These are phyloP conservation scores for Podabrus alpinus DNA, from an alignment of 2,888 invertebrate species.

Conservation along the genomic window DNA sequence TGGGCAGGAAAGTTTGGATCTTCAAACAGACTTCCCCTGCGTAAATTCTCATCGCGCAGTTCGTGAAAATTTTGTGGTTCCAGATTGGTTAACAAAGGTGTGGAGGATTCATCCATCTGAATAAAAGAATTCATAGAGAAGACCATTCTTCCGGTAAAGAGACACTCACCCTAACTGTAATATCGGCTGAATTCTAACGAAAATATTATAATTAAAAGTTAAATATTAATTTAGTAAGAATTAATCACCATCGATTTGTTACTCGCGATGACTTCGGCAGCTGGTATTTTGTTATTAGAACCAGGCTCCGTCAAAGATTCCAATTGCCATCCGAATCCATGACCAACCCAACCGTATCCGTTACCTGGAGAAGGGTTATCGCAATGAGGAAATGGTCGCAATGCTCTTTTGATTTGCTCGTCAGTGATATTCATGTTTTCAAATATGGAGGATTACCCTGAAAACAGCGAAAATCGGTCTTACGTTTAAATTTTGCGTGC, in stretches of 20 bases:
- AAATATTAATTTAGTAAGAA: no score
- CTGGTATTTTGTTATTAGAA: not conserved
- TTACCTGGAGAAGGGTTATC: not conserved
- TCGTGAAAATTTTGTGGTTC: conserved; percentile 66
- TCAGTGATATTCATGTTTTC: not conserved
- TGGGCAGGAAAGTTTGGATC: conserved; percentile 90
- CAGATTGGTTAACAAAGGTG: conserved; percentile 63
- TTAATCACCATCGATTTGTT: rapidly evolving
- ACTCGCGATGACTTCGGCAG: not conserved
- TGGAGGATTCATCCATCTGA: conserved; percentile 81
- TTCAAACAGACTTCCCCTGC: conserved; percentile 81
- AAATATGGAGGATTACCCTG: no score
- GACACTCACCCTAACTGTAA: no score
- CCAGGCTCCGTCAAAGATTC: not conserved
- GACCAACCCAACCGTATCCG: not conserved
- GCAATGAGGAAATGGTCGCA: not conserved
- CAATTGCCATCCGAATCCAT: not conserved
- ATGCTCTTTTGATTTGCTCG: not conserved
- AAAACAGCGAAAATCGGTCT: no score
- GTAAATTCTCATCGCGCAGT: conserved; percentile 70
- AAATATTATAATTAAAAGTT: no score
- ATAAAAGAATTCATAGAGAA: no score
- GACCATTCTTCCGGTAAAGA: no score
- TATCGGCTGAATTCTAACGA: no score
- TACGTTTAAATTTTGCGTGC: no score